These are phyloP conservation scores for Triops longicaudatus DNA, from an alignment of 1,140 invertebrate species.

Conservation along the genomic window DNA sequence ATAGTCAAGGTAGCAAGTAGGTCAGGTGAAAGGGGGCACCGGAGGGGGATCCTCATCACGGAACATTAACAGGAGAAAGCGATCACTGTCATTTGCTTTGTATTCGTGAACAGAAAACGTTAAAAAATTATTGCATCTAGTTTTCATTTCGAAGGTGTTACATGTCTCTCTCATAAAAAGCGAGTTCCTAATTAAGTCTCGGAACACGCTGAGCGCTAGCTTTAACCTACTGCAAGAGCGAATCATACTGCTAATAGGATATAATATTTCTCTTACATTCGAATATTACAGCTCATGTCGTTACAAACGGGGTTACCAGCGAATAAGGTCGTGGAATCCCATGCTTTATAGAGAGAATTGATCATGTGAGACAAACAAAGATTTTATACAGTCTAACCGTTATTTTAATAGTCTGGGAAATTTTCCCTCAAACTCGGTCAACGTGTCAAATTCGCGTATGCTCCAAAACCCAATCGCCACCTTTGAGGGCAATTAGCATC, in stretches of 20 bases:
- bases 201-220: too few species aligned
- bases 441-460: conserved; percentile 8
- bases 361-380: not conserved
- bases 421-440: not conserved
- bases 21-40: conserved; percentile 9
- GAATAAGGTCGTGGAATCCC: not conserved
- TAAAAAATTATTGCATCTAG: too few species aligned
- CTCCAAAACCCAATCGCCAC: not conserved
- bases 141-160: too few species aligned
- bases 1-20: not conserved
- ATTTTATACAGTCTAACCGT: conserved; percentile 7
- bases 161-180: too few species aligned
- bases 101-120: too few species aligned
- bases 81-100: conserved; percentile 7
- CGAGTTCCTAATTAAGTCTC: too few species aligned
- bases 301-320: not conserved
- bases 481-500: not conserved
- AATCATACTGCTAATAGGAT: too few species aligned
- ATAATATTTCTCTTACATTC: too few species aligned
- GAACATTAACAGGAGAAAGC: conserved; percentile 11
- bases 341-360: not conserved
- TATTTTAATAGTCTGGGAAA: not conserved
- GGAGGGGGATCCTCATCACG: not conserved
- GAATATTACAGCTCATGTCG: not conserved
- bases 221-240: too few species aligned